Evolutionary conservation across 2,888 invertebrate genomes (phyloP), one percentile per base, ranked within the genome.

Genomic region (Torymus texanus): DNA sequence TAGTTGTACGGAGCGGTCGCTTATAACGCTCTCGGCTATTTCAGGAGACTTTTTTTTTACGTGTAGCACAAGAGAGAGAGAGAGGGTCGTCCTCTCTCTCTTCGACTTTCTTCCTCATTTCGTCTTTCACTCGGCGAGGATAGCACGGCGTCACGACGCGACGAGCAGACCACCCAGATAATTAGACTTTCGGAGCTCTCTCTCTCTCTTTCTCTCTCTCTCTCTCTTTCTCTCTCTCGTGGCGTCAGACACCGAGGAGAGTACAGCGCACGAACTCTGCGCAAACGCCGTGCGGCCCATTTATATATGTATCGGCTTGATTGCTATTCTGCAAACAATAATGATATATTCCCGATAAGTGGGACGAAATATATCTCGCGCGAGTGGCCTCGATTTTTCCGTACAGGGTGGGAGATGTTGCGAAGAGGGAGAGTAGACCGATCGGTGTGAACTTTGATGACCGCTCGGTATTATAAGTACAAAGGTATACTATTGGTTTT

Each of bases 141-240:
- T 5, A 41, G 14, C 14, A 14, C 66, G 75, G 68, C 80, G 72
- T 76, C 76, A 77, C 80, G 79, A 70, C 77, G 58, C 79, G 79
- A 79, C 66, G 81, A 75, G 70, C 56, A 71, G 78, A 78, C 81
- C 81, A 80, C 80, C 81, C 80, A 77, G 75, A 75, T 79, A 82
- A 82, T 82, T 82, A 82, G 77, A 82, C 75, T 80, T 78, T 80
- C 73, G 76, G 76, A 41, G 41, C 8, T 41, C 41, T 41, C 41
- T 41, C 41, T 29, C 29, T 29, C 29, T 29, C 29, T 29, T 3
- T 29, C 3, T 5, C 10, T 29, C 29, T 29, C 29, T 29, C 8
- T 41, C 41, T 41, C 41, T 41, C 41, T 29, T 3, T 29, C 29
- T 29, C 29, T 29, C 29, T 29, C 3, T 5, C 10, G 41, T 5